These are phyloP conservation scores for Calameuta idolon DNA, from an alignment of 2,888 invertebrate species.

Conservation along the genomic window DNA sequence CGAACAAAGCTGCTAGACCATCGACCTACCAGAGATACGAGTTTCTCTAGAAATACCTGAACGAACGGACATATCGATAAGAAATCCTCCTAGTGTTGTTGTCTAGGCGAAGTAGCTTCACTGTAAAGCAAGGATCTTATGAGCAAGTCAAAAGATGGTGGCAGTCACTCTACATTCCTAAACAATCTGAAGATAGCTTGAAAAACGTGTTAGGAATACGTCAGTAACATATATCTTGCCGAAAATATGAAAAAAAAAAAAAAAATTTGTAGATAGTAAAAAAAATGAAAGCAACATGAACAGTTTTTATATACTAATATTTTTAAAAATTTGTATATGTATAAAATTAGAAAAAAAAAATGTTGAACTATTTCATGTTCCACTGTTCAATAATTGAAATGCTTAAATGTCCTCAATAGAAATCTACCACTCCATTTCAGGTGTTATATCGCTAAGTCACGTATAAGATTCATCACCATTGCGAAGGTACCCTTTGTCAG, in stretches of 20 bases:
- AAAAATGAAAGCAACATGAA: neutral
- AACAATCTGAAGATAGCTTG: slow-evolving; percentile 22
- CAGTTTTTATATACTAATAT: neutral
- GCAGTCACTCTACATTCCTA: slow-evolving; percentile 24
- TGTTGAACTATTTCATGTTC: neutral
- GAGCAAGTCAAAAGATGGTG: neutral
- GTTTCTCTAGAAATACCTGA: slow-evolving; percentile 15
- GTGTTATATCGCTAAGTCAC: neutral
- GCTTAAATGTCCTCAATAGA: neutral
- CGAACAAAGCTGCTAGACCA: slow-evolving; percentile 3
- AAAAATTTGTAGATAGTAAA: neutral
- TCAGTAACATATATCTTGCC: slow-evolving; percentile 14
- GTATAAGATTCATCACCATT: neutral
- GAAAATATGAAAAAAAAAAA: slow-evolving; percentile 22
- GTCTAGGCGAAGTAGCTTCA: neutral
- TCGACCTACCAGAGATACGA: slow-evolving; percentile 20
- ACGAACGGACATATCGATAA: slow-evolving; percentile 18
- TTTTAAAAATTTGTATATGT: neutral
- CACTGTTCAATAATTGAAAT: neutral
- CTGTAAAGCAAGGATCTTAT: neutral
- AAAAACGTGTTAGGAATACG: slow-evolving; percentile 21
- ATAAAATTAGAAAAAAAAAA: neutral
- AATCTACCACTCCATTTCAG: neutral
- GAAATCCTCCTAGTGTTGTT: slow-evolving; percentile 1
- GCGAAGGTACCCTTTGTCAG: neutral